phyloP scores from a whole-genome alignment of 2,113 vertebrate species.

The Martes martes region DNA sequence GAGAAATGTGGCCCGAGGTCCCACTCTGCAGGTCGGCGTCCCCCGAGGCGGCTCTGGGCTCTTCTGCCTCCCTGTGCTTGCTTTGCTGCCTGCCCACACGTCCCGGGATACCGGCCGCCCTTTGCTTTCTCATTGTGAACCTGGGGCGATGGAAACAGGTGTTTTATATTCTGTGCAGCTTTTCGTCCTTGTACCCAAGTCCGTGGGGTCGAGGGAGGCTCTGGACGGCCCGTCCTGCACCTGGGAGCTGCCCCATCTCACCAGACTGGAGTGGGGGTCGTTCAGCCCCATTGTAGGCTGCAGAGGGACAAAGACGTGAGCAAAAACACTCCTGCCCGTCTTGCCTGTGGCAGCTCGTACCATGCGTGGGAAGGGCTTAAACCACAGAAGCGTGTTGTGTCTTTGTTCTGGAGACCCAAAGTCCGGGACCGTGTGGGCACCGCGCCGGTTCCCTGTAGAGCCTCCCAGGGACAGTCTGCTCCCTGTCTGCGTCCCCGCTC shows the following conservation, averaged over 20 bases:
- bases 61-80: too few relatives aligned
- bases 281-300: rapidly evolving
- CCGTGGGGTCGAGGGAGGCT: neutral
- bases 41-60: too few relatives aligned
- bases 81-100: rapidly evolving
- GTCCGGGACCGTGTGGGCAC: too few relatives aligned
- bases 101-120: neutral
- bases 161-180: neutral
- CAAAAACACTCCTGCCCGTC: too few relatives aligned
- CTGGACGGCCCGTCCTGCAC: neutral
- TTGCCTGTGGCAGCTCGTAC: neutral
- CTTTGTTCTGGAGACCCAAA: neutral
- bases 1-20: neutral
- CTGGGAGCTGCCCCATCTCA: neutral
- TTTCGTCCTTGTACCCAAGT: neutral
- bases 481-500: neutral
- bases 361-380: neutral
- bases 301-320: neutral
- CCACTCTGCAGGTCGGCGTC: too few relatives aligned
- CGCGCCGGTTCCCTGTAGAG: neutral
- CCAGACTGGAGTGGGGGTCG: neutral
- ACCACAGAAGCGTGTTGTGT: too few relatives aligned
- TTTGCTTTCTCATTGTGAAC: neutral
- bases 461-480: too few relatives aligned
- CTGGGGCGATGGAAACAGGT: neutral